Base-by-base conservation (phyloP, 2,888 invertebrate species). In the Phymatocera aterrima region DNA sequence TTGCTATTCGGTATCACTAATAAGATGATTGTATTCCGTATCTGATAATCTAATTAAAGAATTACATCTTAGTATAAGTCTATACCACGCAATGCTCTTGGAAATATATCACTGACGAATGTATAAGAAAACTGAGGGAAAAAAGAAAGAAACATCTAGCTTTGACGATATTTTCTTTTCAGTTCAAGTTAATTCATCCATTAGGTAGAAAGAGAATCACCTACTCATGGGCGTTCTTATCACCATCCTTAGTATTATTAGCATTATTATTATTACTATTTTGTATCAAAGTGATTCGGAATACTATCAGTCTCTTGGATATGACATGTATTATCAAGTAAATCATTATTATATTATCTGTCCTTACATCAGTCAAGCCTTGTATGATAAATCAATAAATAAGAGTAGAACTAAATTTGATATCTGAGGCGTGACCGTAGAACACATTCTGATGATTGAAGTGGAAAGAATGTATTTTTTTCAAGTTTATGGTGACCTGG, bases 391-490 rank as follows among this genome's bases (percentile, higher is more conserved):
- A 72, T 72, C 72, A 72, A 72, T 72, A 72, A 51, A 51, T 51
- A 37, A 72, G 48, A 21, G 34, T 34, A 10, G 51, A 31, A 10
- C 51, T 72, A 21, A n/a, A 31, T 34, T 72, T 68, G n/a, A 72
- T 72, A 43, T 48, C 51, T 51, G 51, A 72, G 72, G 72, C 72
- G 72, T 72, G 72, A 72, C 51, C 51, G 34, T 72, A 15, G 4
- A 43, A 68, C 24, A 28, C n/a, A 18, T 68, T 21, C 28, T 40
- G 8, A n/a, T 68, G 46, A 68, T 68, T 46, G 28, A 15, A 43
- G 46, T 46, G 3, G 24, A 64, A 21, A 37, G 24, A 28, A 34
- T 57, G 40, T 65, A n/a, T 37, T 40, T 54, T n/a, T 37, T 15
- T 3, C 4, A 37, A 31, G 57, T 37, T 34, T 37, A 64, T 57